Conservation (phyloP, 2,113 vertebrate species). For the Axis porcinus region DNA sequence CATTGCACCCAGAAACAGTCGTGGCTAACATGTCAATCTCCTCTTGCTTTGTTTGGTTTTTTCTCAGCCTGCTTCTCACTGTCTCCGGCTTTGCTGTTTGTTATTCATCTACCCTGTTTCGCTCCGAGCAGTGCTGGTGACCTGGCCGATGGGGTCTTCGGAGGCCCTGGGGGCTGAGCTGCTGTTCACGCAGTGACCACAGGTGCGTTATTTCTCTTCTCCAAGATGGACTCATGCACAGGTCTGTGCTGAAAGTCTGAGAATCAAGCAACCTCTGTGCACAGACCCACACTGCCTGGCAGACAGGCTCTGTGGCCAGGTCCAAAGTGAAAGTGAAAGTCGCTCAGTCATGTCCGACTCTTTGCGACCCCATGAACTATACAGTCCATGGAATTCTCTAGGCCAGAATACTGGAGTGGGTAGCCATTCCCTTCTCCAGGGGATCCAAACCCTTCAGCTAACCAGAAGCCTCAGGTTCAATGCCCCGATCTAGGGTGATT, state of each 20-base stretch:
- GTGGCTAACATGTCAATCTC: not conserved
- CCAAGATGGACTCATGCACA: fast-evolving
- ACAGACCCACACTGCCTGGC: not conserved
- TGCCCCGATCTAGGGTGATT: not conserved
- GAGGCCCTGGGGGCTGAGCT: not conserved
- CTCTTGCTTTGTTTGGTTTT: not conserved
- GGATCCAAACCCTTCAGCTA: not conserved
- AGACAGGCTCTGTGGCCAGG: fast-evolving
- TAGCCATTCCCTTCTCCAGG: no score
- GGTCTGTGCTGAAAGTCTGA: not conserved
- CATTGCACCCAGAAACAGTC: fast-evolving
- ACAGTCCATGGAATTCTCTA: no score
- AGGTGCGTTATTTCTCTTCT: not conserved
- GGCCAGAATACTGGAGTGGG: no score
- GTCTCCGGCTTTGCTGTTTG: not conserved
- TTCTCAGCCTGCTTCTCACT: not conserved
- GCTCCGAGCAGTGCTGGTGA: not conserved
- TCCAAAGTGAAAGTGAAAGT: no score
- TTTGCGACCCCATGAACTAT: no score
- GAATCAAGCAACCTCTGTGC: not conserved
- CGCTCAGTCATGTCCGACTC: no score
- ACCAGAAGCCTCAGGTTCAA: not conserved
- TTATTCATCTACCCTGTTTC: not conserved
- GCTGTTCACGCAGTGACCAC: fast-evolving
- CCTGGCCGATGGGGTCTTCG: not conserved